Percentiles rank a stretch among this genome's conserved stretches.
These are phyloP conservation scores for Thumatha senex DNA, from an alignment of 2,888 invertebrate genomes.

Conservation along the genomic window DNA sequence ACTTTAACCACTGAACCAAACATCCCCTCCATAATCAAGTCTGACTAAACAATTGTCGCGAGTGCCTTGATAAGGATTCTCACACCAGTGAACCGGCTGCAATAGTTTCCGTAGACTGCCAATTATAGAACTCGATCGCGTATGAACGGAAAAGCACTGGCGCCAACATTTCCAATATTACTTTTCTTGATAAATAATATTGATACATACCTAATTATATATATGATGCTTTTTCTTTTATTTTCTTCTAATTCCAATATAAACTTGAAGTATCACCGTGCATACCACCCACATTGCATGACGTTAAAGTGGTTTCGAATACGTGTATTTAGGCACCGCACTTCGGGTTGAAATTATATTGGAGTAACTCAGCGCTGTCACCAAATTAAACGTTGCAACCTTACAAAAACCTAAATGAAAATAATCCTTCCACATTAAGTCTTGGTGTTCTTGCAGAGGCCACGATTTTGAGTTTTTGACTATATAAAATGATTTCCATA, in stretches of 20 bases:
- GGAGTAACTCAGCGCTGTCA: conserved; percentile 10
- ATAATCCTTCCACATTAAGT: conserved; percentile 66
- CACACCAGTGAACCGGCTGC: conserved; percentile 29
- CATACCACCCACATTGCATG: no score
- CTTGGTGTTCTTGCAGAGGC: conserved; percentile 46
- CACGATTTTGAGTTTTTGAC: no score
- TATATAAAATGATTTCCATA: no score
- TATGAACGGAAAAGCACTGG: conserved; percentile 8
- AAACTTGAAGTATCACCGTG: no score
- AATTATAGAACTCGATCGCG: conserved; percentile 30
- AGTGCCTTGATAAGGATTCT: conserved; percentile 26
- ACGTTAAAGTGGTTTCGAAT: no score
- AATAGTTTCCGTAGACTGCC: conserved; percentile 37
- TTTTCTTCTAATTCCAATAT: no score
- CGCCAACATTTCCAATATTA: conserved; percentile 19
- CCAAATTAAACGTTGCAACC: conserved; percentile 64
- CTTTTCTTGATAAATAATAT: conserved; percentile 7
- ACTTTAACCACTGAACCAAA: not conserved
- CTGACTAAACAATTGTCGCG: conserved; percentile 4
- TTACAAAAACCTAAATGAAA: conserved; percentile 64
- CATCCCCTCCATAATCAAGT: not conserved
- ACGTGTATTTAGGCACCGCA: no score
- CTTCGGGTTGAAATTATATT: no score
- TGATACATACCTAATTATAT: no score
- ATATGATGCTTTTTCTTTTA: no score